A percentile compares a stretch with the other conserved stretches of the same genome.
These are phyloP conservation scores for Puffinus mauretanicus DNA, from an alignment of 2,113 vertebrate genomes.

Conservation along the genomic window DNA sequence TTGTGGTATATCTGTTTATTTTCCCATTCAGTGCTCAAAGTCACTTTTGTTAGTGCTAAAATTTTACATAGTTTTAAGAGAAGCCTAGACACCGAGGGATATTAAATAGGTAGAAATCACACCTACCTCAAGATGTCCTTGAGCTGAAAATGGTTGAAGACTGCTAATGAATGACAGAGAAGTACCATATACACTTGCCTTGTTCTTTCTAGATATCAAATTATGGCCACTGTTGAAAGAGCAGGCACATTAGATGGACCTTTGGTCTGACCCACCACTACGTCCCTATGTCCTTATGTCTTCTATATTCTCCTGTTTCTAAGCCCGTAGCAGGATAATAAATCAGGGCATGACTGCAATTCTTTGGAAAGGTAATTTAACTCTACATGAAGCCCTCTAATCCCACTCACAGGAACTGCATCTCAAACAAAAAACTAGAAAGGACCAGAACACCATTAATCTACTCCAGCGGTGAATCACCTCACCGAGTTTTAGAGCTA, in stretches of 20 bases:
- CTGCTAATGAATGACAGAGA: not conserved
- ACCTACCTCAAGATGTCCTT: not conserved
- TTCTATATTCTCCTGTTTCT: not conserved
- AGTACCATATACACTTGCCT: not conserved
- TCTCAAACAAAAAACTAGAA: not conserved
- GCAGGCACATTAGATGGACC: rapidly evolving
- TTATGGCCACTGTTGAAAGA: not conserved
- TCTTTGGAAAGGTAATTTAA: not conserved
- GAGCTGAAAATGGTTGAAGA: not conserved
- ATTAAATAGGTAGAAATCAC: not conserved
- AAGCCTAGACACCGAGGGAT: not conserved
- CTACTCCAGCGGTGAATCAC: not conserved
- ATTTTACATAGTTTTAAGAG: not conserved
- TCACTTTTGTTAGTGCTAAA: not conserved
- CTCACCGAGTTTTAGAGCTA: not conserved
- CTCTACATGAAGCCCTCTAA: rapidly evolving
- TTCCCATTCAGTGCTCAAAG: not conserved
- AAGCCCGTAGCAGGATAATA: not conserved
- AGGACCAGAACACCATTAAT: not conserved
- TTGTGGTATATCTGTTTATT: not conserved
- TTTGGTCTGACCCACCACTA: not conserved
- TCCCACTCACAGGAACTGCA: not conserved
- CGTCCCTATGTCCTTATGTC: not conserved
- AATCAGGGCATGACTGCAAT: not conserved
- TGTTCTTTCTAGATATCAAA: not conserved